Evolutionary conservation across 2,113 vertebrate genomes (phyloP).

Genomic region (Peromyscus californicus): DNA sequence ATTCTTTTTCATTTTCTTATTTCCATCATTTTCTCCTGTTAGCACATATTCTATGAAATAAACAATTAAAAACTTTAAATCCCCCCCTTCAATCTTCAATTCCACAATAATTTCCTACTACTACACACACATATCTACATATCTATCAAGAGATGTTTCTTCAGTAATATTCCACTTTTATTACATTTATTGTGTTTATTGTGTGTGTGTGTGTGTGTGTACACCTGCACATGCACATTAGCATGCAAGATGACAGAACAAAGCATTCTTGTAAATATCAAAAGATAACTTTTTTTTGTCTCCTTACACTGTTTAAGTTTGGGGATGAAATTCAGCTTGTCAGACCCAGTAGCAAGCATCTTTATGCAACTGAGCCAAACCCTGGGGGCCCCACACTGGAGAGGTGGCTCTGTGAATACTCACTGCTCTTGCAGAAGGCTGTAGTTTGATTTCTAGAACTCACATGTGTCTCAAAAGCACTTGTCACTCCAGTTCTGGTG

Average conservation of each 20-base stretch:
- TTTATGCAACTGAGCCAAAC: neutral
- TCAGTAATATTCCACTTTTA: neutral
- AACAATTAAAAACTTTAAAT: neutral
- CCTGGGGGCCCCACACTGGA: neutral
- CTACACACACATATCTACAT: neutral
- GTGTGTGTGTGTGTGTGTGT: neutral
- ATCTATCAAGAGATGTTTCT: neutral
- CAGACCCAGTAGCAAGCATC: neutral
- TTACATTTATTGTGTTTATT: neutral
- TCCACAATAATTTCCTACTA: neutral
- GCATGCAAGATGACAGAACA: neutral
- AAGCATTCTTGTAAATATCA: neutral
- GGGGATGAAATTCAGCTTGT: neutral
- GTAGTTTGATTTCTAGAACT: neutral
- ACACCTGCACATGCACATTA: neutral
- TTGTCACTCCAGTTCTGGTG: neutral
- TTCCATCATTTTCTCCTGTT: neutral
- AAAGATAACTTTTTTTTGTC: neutral
- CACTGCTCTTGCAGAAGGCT: neutral
- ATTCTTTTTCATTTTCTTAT: neutral
- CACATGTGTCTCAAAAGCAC: neutral
- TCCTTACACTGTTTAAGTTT: neutral
- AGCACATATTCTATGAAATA: neutral
- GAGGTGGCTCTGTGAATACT: neutral
- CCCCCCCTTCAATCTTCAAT: neutral